A percentile compares a stretch with the other conserved stretches of the same genome.
phyloP scores from a whole-genome alignment of 2,113 vertebrate species.

The Podiceps cristatus region DNA sequence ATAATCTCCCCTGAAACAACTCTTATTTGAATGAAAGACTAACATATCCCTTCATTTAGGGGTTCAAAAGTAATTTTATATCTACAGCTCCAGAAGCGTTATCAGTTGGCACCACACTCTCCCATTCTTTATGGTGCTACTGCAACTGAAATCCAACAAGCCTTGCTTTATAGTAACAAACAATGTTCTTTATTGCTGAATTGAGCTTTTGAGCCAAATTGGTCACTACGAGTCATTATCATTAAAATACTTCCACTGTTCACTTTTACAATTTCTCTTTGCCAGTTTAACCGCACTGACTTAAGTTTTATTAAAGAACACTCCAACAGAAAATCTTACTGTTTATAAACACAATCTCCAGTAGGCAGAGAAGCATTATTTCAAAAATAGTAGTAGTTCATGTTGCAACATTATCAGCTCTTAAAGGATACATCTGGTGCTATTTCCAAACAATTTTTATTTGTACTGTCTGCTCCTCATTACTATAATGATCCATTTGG shows the following conservation, averaged over 20 bases:
- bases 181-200: neutral
- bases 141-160: constrained; percentile 18
- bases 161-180: constrained; percentile 18
- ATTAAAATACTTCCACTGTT: neutral
- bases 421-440: neutral
- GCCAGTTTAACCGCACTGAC: neutral
- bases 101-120: neutral
- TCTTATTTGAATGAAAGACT: neutral
- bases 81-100: neutral
- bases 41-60: neutral
- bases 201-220: neutral
- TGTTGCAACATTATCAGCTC: neutral
- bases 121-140: neutral
- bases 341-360: neutral
- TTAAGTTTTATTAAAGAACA: neutral
- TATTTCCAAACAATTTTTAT: neutral
- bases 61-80: neutral
- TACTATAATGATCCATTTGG: neutral
- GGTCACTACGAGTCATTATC: neutral
- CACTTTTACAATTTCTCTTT: neutral
- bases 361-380: neutral
- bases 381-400: neutral
- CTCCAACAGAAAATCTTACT: neutral
- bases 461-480: neutral
- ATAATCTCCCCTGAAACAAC: neutral